Conservation (phyloP, 1,140 invertebrate genomes). For the Apis dorsata region DNA sequence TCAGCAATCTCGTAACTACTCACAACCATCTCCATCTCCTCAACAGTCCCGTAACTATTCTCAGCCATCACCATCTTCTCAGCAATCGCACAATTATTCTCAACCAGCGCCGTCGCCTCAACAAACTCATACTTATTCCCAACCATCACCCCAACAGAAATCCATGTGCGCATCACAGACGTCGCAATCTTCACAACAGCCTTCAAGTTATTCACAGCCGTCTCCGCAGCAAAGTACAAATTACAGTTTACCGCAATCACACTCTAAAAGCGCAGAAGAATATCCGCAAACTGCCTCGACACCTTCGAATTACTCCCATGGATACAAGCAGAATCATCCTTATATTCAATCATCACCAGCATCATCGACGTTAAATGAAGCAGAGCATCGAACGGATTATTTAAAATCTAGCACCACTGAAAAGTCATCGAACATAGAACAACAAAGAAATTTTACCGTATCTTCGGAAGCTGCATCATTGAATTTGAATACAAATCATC, state of each 20-base stretch:
- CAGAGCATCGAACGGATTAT: conserved; percentile 68
- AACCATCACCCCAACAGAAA: conserved; percentile 69
- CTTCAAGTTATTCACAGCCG: conserved; percentile 64
- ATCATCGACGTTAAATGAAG: conserved; percentile 57
- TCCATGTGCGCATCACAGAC: conserved; percentile 60
- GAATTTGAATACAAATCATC: conserved; percentile 69
- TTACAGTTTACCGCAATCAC: conserved; percentile 47
- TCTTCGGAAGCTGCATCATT: conserved; percentile 65
- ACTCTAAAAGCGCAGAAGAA: conserved; percentile 58
- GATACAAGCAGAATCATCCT: conserved; percentile 71
- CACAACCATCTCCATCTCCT: conserved; percentile 62
- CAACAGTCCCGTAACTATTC: conserved; percentile 71
- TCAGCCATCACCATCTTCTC: conserved; percentile 63
- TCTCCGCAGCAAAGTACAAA: conserved; percentile 67
- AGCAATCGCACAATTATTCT: conserved; percentile 66
- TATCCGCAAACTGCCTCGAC: conserved; percentile 52
- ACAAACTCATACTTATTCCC: conserved; percentile 68
- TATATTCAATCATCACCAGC: conserved; percentile 64
- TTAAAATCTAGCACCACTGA: conserved; percentile 68
- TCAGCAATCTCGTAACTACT: conserved; percentile 69
- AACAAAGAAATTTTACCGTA: conserved; percentile 67
- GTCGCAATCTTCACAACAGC: conserved; percentile 60
- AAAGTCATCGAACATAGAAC: conserved; percentile 66
- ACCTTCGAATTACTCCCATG: conserved; percentile 63
- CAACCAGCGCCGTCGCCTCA: conserved; percentile 72